Conservation (phyloP, 2,797 vertebrate genomes). For the Galago senegalensis region DNA sequence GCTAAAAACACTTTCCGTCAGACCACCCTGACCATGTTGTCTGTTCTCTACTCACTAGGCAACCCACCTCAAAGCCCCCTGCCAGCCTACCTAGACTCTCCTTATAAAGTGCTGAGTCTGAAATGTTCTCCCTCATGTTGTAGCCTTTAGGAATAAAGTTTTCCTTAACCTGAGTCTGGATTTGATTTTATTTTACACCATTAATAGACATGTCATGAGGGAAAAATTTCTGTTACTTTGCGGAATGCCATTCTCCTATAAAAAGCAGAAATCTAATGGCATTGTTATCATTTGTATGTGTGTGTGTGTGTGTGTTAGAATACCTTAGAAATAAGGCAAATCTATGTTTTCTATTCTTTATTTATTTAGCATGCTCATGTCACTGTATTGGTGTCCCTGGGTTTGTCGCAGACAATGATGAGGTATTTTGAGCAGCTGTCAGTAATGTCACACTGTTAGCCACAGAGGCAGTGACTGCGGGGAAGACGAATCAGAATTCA, state of each 20-base stretch:
- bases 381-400: background rate
- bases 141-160: background rate
- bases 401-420: background rate
- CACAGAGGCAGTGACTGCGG: background rate
- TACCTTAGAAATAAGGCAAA: background rate
- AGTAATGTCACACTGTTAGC: background rate
- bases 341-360: background rate
- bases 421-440: background rate
- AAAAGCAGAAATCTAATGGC: background rate
- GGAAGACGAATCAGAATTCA: conserved; percentile 48
- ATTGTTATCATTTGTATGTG: background rate
- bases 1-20: conserved; percentile 18
- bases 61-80: background rate
- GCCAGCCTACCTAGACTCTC: background rate
- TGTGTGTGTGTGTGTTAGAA: background rate
- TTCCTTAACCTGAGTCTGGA: background rate
- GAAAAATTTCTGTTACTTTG: background rate
- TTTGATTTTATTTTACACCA: conserved; percentile 26
- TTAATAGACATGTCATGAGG: background rate
- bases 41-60: background rate
- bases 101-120: background rate
- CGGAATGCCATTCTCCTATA: background rate
- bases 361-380: background rate
- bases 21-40: background rate
- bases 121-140: background rate